Conservation (phyloP, 2,888 invertebrate genomes). For the Nymphalis polychloros region DNA sequence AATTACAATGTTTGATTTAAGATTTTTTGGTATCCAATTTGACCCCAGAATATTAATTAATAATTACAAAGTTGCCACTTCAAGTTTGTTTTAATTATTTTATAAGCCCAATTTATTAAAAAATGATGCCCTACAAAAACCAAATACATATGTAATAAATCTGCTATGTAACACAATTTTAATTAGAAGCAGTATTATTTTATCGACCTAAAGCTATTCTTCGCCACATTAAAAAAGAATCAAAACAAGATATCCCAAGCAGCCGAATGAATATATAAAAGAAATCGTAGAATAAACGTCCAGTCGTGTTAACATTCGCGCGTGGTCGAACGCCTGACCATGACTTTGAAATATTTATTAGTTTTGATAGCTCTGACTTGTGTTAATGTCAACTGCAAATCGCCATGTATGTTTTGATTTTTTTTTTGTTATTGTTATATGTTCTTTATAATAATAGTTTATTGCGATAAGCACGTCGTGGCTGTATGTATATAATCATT, state of each 20-base stretch:
- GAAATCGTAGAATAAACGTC: constrained; percentile 48
- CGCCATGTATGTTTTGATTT: constrained; percentile 61
- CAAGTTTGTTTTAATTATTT: no score
- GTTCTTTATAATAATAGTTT: not conserved
- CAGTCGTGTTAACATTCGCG: constrained; percentile 54
- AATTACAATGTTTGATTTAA: not conserved
- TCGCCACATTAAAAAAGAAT: constrained; percentile 12
- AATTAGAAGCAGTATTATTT: not conserved
- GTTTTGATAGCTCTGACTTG: constrained; percentile 59
- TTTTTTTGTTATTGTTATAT: constrained; percentile 9
- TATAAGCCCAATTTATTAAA: no score
- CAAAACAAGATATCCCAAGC: constrained; percentile 23
- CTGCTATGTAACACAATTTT: no score
- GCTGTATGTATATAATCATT: constrained; percentile 7
- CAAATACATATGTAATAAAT: no score
- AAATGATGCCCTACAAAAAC: no score
- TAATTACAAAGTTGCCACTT: not conserved
- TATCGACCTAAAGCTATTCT: not conserved
- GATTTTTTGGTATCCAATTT: no score
- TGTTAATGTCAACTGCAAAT: constrained; percentile 63
- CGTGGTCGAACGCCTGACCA: constrained; percentile 65
- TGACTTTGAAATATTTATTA: constrained; percentile 66
- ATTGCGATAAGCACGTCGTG: constrained; percentile 8
- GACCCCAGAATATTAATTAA: not conserved
- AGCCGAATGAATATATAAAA: constrained; percentile 66